phyloP scores from a whole-genome alignment of 2,888 invertebrate species.

The Hedychridium roseum region DNA sequence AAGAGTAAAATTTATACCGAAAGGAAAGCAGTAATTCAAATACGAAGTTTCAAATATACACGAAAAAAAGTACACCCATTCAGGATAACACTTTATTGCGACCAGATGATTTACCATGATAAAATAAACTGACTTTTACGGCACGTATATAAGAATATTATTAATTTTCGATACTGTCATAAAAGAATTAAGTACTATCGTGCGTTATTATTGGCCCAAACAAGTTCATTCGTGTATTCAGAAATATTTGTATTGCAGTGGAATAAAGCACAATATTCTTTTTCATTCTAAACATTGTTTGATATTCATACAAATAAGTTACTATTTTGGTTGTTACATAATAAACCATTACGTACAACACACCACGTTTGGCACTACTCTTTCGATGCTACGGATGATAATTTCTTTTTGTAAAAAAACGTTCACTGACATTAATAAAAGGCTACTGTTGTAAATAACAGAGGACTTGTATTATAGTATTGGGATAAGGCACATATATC shows the following conservation, averaged over 20 bases:
- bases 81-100: conserved; percentile 2
- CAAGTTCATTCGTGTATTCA: conserved; percentile 3
- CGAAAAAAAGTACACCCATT: no score
- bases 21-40: no score
- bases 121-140: neutral
- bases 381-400: conserved; percentile 20
- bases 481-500: conserved; percentile 6
- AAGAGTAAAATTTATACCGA: no score
- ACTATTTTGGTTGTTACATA: conserved; percentile 33
- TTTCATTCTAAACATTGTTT: conserved; percentile 33
- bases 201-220: conserved; percentile 8
- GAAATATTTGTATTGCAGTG: conserved; percentile 14
- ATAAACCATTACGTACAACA: conserved; percentile 30
- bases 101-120: neutral
- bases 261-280: conserved; percentile 36
- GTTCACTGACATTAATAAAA: neutral
- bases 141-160: conserved; percentile 16
- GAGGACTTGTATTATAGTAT: conserved; percentile 2
- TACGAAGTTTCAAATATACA: no score
- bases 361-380: conserved; percentile 35
- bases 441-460: conserved; percentile 1
- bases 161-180: conserved; percentile 20
- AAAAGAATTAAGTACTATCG: conserved; percentile 30
- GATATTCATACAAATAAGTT: conserved; percentile 41
- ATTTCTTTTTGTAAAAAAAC: neutral